phyloP scores from a whole-genome alignment of 2,797 vertebrate genomes.

The Trachurus trachurus region DNA sequence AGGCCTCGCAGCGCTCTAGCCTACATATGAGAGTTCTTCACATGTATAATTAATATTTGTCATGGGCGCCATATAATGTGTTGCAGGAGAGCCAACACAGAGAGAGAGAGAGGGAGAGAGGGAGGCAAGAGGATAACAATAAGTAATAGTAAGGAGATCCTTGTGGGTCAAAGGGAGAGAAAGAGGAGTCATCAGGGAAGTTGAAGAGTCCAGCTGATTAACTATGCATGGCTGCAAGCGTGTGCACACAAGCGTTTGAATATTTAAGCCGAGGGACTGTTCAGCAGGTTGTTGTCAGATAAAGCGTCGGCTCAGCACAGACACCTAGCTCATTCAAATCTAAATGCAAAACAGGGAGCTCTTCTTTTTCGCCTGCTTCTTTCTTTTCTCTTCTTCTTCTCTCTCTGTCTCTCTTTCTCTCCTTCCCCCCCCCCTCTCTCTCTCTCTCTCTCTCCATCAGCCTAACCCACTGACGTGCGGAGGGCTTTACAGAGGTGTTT shows the following conservation, averaged over 20 bases:
- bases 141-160: constrained; percentile 53
- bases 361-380: not conserved
- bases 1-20: constrained; percentile 66
- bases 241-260: constrained; percentile 35
- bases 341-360: constrained; percentile 68
- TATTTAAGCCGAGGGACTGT: constrained; percentile 22
- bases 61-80: constrained; percentile 53
- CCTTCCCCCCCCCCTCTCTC: not conserved
- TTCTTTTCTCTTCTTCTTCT: not conserved
- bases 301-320: constrained; percentile 15
- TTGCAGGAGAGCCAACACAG: constrained; percentile 37
- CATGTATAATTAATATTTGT: constrained; percentile 77
- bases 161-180: constrained; percentile 35
- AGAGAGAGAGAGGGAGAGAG: not conserved
- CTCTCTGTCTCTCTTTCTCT: no score
- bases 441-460: not conserved
- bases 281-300: constrained; percentile 47
- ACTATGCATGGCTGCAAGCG: constrained; percentile 30
- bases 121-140: constrained; percentile 20
- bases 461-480: not conserved
- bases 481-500: constrained; percentile 3
- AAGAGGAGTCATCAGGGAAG: constrained; percentile 24
- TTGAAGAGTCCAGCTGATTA: constrained; percentile 21
- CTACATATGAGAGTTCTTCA: constrained; percentile 67
- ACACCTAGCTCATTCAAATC: constrained; percentile 63